A percentile compares a stretch with the other conserved stretches of the same genome.
Evolutionary conservation across 2,113 vertebrate species (phyloP).

Genomic region (Hippoglossus stenolepis): DNA sequence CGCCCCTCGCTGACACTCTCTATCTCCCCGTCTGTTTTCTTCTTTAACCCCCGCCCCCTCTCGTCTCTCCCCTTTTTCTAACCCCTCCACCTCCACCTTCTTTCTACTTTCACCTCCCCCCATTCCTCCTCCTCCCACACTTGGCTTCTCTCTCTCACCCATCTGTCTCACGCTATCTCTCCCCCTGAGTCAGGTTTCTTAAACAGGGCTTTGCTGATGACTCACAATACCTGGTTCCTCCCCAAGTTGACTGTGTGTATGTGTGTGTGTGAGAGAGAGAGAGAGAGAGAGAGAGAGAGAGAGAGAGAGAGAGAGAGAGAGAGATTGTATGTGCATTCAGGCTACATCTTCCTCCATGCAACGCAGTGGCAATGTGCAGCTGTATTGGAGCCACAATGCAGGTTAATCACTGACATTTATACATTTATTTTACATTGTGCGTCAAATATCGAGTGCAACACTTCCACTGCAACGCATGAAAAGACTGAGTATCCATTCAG

Average conservation of each 20-base stretch:
- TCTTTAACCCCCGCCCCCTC: not conserved
- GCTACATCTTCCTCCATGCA: constrained; percentile 8
- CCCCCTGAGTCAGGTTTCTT: constrained; percentile 47
- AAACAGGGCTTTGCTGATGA: constrained; percentile 41
- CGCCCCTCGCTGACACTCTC: constrained; percentile 59
- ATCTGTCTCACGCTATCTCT: constrained; percentile 23
- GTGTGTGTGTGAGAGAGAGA: constrained; percentile 12
- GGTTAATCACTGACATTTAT: constrained; percentile 32
- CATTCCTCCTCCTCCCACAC: not conserved
- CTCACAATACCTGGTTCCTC: constrained; percentile 52
- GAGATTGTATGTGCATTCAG: not conserved
- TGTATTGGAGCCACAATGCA: constrained; percentile 4
- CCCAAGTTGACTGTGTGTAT: constrained; percentile 17
- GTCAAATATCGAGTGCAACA: constrained; percentile 1
- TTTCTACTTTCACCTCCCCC: not conserved
- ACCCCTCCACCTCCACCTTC: not conserved
- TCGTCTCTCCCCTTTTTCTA: not conserved
- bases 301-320: constrained; percentile 4
- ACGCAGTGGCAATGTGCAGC: not conserved
- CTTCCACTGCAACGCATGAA: not conserved
- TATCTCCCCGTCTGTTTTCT: constrained; percentile 62
- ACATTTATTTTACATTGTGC: constrained; percentile 11
- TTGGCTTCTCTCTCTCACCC: constrained; percentile 29
- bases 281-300: constrained; percentile 5
- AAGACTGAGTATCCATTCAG: constrained; percentile 17